Percentiles rank a stretch among this genome's conserved stretches.
phyloP scores from a whole-genome alignment of 2,113 vertebrate genomes.

The Ageneiosus marmoratus region DNA sequence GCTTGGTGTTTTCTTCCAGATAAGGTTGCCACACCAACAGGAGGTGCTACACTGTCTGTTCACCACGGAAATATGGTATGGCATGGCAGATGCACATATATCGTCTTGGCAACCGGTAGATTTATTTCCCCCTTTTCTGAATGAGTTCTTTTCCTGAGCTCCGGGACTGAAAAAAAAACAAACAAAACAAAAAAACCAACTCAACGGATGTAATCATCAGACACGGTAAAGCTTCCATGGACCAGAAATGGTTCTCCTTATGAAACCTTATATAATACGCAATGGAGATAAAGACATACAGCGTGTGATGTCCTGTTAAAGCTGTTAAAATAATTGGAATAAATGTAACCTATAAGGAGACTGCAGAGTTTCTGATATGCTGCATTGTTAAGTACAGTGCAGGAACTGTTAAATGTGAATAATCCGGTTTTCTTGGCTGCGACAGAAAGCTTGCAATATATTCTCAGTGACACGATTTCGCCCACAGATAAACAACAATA shows the following conservation, averaged over 20 bases:
- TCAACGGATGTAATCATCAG: slow-evolving; percentile 44
- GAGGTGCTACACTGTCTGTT: slow-evolving; percentile 61
- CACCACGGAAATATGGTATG: slow-evolving; percentile 33
- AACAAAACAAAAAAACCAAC: slow-evolving; percentile 66
- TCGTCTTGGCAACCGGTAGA: slow-evolving; percentile 48
- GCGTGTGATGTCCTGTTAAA: not conserved
- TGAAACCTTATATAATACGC: not conserved
- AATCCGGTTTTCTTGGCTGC: not conserved
- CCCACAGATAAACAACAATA: not conserved
- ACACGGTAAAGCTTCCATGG: not conserved
- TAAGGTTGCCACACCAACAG: slow-evolving; percentile 67
- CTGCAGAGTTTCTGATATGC: not conserved
- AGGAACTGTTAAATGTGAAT: not conserved
- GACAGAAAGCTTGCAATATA: not conserved
- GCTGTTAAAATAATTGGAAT: not conserved
- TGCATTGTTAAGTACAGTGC: not conserved
- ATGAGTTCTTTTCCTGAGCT: slow-evolving; percentile 45
- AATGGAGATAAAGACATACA: not conserved
- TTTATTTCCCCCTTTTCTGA: slow-evolving; percentile 25
- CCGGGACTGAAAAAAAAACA: slow-evolving; percentile 67
- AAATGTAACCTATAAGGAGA: not conserved
- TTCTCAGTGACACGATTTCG: not conserved
- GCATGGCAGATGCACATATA: not conserved
- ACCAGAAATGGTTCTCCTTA: not conserved
- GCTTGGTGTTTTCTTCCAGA: slow-evolving; percentile 5